These are phyloP conservation scores for Scaptomyza flava DNA, from an alignment of 2,888 invertebrate genomes.

Conservation along the genomic window DNA sequence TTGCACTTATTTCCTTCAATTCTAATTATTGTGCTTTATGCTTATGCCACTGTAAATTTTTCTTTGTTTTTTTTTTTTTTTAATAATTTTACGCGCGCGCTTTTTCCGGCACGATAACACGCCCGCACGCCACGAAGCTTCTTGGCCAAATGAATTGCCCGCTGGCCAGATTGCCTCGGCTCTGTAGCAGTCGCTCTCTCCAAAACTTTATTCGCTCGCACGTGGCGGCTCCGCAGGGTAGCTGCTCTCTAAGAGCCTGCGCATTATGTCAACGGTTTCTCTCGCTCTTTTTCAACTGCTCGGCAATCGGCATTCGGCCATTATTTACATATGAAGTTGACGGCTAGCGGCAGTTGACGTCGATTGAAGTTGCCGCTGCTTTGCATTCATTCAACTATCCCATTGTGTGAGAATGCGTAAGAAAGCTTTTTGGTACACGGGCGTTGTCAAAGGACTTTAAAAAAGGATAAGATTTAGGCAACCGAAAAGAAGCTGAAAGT, in stretches of 20 bases:
- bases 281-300: slow-evolving; percentile 12
- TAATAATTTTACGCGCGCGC: slow-evolving; percentile 74
- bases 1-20: slow-evolving; percentile 19
- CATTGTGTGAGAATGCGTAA: slow-evolving; percentile 49
- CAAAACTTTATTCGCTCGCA: slow-evolving; percentile 34
- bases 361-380: slow-evolving; percentile 52
- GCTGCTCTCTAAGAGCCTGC: slow-evolving; percentile 34
- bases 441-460: slow-evolving; percentile 12
- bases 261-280: slow-evolving; percentile 12
- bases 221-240: slow-evolving; percentile 39
- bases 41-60: slow-evolving; percentile 15
- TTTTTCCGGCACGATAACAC: slow-evolving; percentile 73
- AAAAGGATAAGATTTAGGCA: not conserved
- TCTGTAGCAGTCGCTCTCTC: slow-evolving; percentile 23
- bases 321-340: slow-evolving; percentile 78
- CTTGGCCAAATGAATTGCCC: slow-evolving; percentile 82
- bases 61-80: slow-evolving; percentile 19
- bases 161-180: slow-evolving; percentile 67
- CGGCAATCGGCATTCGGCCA: slow-evolving; percentile 17
- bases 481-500: not conserved
- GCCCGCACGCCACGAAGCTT: slow-evolving; percentile 82
- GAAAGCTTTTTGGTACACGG: slow-evolving; percentile 47
- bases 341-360: slow-evolving; percentile 51
- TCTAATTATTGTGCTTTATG: slow-evolving; percentile 35
- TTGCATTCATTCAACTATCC: slow-evolving; percentile 65